Conservation (phyloP, 2,113 vertebrate species). For the Sus scrofa region T2T-Sscrofa CM000819.6:70887501-70888000, state of each 20-base stretch:
- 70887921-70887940: background rate
- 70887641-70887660: background rate
- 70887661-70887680: background rate
- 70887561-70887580: background rate
- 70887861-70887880: background rate
- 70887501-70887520: constrained; percentile 39
- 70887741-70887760: background rate
- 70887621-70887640: background rate
- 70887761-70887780: background rate
- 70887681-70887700: background rate
- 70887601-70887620: background rate
- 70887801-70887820: background rate
- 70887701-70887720: background rate
- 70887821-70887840: background rate
- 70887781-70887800: background rate
- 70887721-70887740: background rate
- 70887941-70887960: background rate
- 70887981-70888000: background rate
- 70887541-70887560: background rate
- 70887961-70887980: background rate
- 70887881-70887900: background rate
- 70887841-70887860: background rate
- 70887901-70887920: background rate
- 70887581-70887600: background rate
- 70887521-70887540: background rate